Percentiles rank a stretch among this genome's conserved stretches.
Conservation (phyloP, 2,888 invertebrate genomes). For the Lochmaea crataegi region DNA sequence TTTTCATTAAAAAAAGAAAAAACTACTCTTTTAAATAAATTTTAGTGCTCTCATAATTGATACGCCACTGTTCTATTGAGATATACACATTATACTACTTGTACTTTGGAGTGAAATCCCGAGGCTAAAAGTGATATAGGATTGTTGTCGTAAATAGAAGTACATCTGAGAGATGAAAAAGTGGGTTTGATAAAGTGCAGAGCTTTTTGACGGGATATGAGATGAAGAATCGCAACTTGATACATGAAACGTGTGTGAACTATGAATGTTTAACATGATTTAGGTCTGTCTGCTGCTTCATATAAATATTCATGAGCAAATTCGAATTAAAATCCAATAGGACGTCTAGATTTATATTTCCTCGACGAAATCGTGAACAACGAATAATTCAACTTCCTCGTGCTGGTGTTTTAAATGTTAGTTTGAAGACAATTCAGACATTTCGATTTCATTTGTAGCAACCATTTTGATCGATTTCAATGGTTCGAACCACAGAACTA, state of each 20-base stretch:
- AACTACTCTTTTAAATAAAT: too few relatives aligned
- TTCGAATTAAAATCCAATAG: background rate
- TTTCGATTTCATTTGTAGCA: too few relatives aligned
- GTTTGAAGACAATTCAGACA: too few relatives aligned
- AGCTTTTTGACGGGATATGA: background rate
- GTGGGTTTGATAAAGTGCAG: constrained; percentile 7
- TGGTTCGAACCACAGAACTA: too few relatives aligned
- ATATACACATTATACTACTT: background rate
- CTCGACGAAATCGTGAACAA: too few relatives aligned
- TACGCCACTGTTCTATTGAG: background rate
- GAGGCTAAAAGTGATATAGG: constrained; percentile 8
- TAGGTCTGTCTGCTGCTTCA: background rate
- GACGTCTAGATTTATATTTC: background rate
- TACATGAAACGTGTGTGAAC: constrained; percentile 12
- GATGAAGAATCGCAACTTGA: background rate
- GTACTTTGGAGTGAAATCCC: constrained; percentile 7
- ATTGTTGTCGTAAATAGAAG: constrained; percentile 13
- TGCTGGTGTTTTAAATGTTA: too few relatives aligned
- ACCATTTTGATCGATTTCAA: too few relatives aligned
- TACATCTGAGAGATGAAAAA: constrained; percentile 6
- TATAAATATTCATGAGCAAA: background rate
- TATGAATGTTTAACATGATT: constrained; percentile 4
- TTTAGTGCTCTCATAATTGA: background rate
- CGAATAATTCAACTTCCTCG: too few relatives aligned
- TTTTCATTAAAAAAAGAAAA: too few relatives aligned